A percentile compares a stretch with the other conserved stretches of the same genome.
Evolutionary conservation across 2,888 invertebrate species (phyloP).

Genomic region (Gisinianus flammeolus): DNA sequence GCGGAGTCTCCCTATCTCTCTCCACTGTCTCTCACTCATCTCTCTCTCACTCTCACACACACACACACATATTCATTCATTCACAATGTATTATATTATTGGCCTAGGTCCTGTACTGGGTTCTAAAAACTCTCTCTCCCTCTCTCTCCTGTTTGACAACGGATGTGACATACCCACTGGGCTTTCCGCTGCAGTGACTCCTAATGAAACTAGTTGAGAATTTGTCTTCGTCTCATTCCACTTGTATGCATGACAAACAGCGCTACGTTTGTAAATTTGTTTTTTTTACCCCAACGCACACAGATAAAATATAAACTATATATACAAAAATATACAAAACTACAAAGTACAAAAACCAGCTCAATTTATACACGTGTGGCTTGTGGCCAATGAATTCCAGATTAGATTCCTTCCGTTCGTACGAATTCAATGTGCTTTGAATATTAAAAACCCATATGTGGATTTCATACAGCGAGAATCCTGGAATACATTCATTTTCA

Average conservation of each 20-base stretch:
- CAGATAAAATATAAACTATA: not conserved
- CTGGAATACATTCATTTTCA: no score
- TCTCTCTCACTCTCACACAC: slow-evolving; percentile 3
- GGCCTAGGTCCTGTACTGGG: not conserved
- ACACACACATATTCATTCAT: not conserved
- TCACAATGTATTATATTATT: not conserved
- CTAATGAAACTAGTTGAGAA: slow-evolving; percentile 38
- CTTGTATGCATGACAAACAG: no score
- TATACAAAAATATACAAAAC: not conserved
- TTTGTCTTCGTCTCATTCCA: slow-evolving; percentile 34
- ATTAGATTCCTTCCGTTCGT: not conserved
- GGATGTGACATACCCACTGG: slow-evolving; percentile 36
- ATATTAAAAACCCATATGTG: no score
- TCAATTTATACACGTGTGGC: slow-evolving; percentile 16
- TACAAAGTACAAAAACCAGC: not conserved
- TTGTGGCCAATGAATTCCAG: slow-evolving; percentile 28
- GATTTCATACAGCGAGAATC: no score
- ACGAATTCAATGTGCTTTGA: slow-evolving; percentile 6
- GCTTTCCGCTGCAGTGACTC: slow-evolving; percentile 37
- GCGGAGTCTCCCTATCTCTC: not conserved
- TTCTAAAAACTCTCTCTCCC: not conserved
- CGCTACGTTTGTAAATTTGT: not conserved
- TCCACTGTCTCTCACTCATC: not conserved
- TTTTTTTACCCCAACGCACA: not conserved
- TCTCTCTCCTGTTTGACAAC: no score